phyloP scores from a whole-genome alignment of 2,888 invertebrate genomes.

The Synanthedon formicaeformis region DNA sequence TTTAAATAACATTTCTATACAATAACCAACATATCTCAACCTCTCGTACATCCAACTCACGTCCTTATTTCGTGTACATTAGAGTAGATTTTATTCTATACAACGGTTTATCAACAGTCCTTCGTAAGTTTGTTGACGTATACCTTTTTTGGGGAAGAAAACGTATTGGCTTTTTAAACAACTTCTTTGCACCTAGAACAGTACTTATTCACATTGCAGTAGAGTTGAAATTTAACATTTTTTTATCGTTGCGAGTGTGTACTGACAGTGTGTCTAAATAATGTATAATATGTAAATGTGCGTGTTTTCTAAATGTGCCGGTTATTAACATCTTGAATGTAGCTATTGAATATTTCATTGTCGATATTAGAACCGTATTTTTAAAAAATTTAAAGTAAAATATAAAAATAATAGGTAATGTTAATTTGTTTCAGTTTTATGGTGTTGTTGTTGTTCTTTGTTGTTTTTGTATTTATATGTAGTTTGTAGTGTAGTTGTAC shows the following conservation, averaged over 20 bases:
- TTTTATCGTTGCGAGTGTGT: constrained; percentile 14
- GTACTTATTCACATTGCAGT: neutral
- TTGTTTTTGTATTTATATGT: too few relatives aligned
- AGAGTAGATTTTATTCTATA: neutral
- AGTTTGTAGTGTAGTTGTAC: too few relatives aligned
- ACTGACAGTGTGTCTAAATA: constrained; percentile 29
- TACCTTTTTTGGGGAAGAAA: constrained; percentile 24
- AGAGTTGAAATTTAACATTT: neutral
- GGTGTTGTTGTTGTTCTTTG: too few relatives aligned
- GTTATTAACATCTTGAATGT: constrained; percentile 22
- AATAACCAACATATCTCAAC: neutral
- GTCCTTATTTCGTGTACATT: neutral
- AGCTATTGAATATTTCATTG: constrained; percentile 17
- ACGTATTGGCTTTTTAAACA: constrained; percentile 29
- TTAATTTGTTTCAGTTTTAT: too few relatives aligned
- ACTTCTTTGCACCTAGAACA: constrained; percentile 9
- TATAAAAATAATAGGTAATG: too few relatives aligned
- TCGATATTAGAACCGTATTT: too few relatives aligned
- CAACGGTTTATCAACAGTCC: neutral
- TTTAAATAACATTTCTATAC: constrained; percentile 31
- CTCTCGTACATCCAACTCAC: neutral
- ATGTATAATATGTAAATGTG: constrained; percentile 36
- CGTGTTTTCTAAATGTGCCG: constrained; percentile 25
- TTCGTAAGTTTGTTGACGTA: neutral
- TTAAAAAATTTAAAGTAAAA: too few relatives aligned